Conservation (phyloP, 2,113 vertebrate genomes). For the Callithrix jacchus region DNA sequence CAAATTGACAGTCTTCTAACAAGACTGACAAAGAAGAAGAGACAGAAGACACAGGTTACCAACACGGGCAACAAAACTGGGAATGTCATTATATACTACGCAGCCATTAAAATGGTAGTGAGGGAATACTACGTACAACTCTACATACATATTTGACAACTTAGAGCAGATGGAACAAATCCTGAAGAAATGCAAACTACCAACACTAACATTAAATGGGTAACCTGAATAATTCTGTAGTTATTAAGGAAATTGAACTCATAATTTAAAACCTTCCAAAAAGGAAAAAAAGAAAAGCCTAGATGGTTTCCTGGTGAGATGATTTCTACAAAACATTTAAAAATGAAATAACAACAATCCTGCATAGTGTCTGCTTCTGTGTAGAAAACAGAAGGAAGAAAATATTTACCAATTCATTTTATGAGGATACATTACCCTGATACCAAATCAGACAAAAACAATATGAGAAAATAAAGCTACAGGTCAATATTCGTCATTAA, state of each 20-base stretch:
- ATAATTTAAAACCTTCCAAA: neutral
- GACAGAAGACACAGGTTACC: neutral
- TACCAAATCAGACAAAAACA: neutral
- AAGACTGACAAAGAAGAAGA: neutral
- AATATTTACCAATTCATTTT: neutral
- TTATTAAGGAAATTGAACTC: neutral
- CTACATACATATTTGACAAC: neutral
- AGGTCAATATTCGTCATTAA: neutral
- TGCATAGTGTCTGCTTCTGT: neutral
- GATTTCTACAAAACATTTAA: neutral
- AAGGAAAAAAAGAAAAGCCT: neutral
- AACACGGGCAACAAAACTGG: neutral
- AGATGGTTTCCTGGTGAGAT: neutral
- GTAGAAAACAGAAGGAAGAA: neutral
- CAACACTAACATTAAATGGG: neutral
- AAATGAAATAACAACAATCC: neutral
- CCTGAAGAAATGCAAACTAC: too few species aligned
- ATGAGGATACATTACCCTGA: neutral
- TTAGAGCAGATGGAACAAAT: neutral
- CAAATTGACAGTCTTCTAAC: neutral
- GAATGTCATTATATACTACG: neutral
- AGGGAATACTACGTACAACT: neutral
- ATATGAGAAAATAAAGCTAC: neutral
- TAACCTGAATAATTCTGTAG: neutral
- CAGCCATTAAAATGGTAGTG: neutral